phyloP scores from a whole-genome alignment of 2,888 invertebrate genomes.

The Aphrophora alni region DNA sequence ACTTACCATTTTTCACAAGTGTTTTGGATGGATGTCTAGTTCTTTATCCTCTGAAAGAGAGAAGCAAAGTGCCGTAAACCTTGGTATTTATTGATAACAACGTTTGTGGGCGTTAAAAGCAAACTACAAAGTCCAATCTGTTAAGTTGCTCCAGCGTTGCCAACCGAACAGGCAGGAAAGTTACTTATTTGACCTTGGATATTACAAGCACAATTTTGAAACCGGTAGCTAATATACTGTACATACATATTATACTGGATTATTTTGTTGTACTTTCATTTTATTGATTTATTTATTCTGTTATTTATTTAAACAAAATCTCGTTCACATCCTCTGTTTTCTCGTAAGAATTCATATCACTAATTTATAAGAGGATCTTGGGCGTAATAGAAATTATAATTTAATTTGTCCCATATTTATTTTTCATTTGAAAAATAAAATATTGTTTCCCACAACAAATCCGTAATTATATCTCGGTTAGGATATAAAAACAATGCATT shows the following conservation, averaged over 20 bases:
- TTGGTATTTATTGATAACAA: not conserved
- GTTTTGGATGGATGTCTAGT: not conserved
- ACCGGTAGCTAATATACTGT: not conserved
- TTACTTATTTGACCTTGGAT: not conserved
- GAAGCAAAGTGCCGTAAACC: not conserved
- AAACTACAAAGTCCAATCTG: not conserved
- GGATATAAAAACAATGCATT: too few species aligned
- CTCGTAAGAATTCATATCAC: too few species aligned
- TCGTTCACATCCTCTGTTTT: too few species aligned
- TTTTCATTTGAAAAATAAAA: too few species aligned
- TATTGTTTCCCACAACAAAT: too few species aligned
- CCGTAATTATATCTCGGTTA: too few species aligned
- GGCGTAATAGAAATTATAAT: too few species aligned
- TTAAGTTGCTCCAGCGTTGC: not conserved
- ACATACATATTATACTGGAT: not conserved
- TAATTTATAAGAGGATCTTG: too few species aligned
- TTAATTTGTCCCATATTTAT: too few species aligned
- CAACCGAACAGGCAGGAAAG: not conserved
- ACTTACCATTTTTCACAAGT: conserved; percentile 33
- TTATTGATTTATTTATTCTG: too few species aligned
- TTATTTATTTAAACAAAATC: too few species aligned
- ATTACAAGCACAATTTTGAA: not conserved
- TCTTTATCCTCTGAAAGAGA: not conserved
- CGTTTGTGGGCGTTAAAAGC: not conserved
- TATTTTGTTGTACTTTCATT: too few species aligned